phyloP scores from a whole-genome alignment of 2,888 invertebrate species.

The Xestobium rufovillosum region DNA sequence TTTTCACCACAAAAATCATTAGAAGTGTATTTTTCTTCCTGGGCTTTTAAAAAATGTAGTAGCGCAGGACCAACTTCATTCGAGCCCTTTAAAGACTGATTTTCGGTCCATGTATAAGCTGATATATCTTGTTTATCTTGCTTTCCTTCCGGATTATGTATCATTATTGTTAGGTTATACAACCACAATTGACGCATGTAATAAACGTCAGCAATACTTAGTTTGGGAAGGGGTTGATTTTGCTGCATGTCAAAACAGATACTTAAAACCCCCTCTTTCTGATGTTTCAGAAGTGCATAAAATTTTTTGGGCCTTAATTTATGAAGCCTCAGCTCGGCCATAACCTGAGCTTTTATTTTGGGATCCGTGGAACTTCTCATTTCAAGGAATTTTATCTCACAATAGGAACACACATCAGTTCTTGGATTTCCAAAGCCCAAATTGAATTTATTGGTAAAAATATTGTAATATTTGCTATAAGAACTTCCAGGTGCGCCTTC shows the following conservation, averaged over 20 bases:
- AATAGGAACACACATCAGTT: too few species aligned
- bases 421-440: too few species aligned
- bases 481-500: too few species aligned
- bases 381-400: conserved; percentile 2
- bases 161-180: conserved; percentile 2
- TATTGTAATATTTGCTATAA: conserved; percentile 2
- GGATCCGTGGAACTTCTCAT: conserved; percentile 1
- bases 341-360: too few species aligned
- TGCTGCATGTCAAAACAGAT: too few species aligned
- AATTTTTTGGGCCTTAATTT: not conserved
- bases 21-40: conserved; percentile 2
- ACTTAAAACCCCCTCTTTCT: too few species aligned
- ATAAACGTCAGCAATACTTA: conserved; percentile 1
- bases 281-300: too few species aligned
- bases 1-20: too few species aligned
- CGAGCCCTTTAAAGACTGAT: not conserved
- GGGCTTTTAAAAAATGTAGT: conserved; percentile 1
- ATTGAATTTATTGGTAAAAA: too few species aligned
- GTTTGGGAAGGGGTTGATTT: conserved; percentile 3
- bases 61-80: conserved; percentile 1
- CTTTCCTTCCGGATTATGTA: conserved; percentile 1
- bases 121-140: conserved; percentile 1
- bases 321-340: conserved; percentile 1
- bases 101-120: conserved; percentile 2
- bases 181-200: conserved; percentile 1